Conservation (phyloP, 2,797 vertebrate genomes). For the Pogonophryne albipinna region DNA sequence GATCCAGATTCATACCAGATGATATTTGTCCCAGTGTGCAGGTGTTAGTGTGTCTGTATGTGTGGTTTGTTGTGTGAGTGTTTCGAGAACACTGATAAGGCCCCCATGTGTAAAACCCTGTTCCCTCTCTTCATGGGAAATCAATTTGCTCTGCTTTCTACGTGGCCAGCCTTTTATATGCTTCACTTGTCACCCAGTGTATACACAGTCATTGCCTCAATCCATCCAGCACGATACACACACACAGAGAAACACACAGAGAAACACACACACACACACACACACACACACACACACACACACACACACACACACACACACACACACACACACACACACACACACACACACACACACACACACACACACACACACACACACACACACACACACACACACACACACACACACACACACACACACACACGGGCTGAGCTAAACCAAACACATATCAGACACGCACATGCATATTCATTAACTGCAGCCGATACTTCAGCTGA, state of each 20-base stretch:
- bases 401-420: conserved; percentile 16
- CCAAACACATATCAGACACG: conserved; percentile 48
- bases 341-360: conserved; percentile 10
- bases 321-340: conserved; percentile 12
- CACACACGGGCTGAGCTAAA: conserved; percentile 29
- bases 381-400: conserved; percentile 12
- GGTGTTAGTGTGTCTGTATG: conserved; percentile 28
- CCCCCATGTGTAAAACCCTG: conserved; percentile 42
- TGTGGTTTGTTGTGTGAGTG: conserved; percentile 23
- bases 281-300: not conserved
- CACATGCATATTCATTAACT: conserved; percentile 53
- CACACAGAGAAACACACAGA: conserved; percentile 10
- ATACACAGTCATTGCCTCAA: conserved; percentile 40
- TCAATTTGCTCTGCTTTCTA: conserved; percentile 75
- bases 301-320: conserved; percentile 16
- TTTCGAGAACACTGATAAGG: conserved; percentile 57
- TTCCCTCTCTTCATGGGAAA: conserved; percentile 74
- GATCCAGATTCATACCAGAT: conserved; percentile 13
- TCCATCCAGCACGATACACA: conserved; percentile 23
- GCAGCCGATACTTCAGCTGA: conserved; percentile 44
- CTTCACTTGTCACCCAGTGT: conserved; percentile 59
- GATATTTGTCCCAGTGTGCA: conserved; percentile 10
- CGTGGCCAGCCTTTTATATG: conserved; percentile 68
- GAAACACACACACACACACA: no score
- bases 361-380: conserved; percentile 8